Percentiles rank a stretch among this genome's conserved stretches.
Evolutionary conservation across 1,140 invertebrate genomes (phyloP).

Genomic region (Hyles euphorbiae): DNA sequence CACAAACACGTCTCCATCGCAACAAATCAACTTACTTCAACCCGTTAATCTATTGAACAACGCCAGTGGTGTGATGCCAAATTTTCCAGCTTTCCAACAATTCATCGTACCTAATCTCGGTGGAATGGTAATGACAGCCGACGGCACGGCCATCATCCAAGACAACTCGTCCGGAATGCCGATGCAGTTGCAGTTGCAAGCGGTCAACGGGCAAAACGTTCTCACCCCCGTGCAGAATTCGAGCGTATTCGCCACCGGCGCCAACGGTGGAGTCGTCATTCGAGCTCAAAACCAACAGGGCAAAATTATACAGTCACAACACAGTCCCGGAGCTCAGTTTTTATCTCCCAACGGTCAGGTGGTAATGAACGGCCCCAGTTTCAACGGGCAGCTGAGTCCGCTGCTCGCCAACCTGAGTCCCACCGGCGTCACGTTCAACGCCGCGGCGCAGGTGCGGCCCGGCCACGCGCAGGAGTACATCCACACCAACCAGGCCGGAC

Average conservation of each 20-base stretch:
- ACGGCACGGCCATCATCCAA: slow-evolving; percentile 81
- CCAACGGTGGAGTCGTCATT: slow-evolving; percentile 85
- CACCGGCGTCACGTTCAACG: slow-evolving; percentile 81
- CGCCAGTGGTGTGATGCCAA: slow-evolving; percentile 82
- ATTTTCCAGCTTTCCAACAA: slow-evolving; percentile 87
- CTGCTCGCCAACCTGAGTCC: slow-evolving; percentile 84
- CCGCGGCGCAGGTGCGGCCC: slow-evolving; percentile 76
- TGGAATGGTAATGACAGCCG: slow-evolving; percentile 84
- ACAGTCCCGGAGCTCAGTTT: slow-evolving; percentile 82
- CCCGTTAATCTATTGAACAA: slow-evolving; percentile 88
- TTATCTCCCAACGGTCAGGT: slow-evolving; percentile 85
- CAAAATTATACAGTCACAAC: slow-evolving; percentile 83
- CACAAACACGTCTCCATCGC: slow-evolving; percentile 81
- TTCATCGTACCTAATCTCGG: slow-evolving; percentile 88
- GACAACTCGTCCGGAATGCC: slow-evolving; percentile 80
- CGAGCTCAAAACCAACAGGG: slow-evolving; percentile 82
- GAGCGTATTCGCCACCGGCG: slow-evolving; percentile 81
- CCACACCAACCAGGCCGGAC: slow-evolving; percentile 82
- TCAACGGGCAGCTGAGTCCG: slow-evolving; percentile 87
- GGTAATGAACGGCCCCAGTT: slow-evolving; percentile 83
- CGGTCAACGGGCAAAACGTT: slow-evolving; percentile 86
- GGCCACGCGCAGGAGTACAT: slow-evolving; percentile 83
- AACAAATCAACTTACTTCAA: slow-evolving; percentile 86
- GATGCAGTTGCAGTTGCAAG: slow-evolving; percentile 86
- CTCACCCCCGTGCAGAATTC: slow-evolving; percentile 84